Percentiles rank a stretch among this genome's conserved stretches.
Conservation (phyloP, 1,140 invertebrate genomes). For the Aphidius gifuensis region DNA sequence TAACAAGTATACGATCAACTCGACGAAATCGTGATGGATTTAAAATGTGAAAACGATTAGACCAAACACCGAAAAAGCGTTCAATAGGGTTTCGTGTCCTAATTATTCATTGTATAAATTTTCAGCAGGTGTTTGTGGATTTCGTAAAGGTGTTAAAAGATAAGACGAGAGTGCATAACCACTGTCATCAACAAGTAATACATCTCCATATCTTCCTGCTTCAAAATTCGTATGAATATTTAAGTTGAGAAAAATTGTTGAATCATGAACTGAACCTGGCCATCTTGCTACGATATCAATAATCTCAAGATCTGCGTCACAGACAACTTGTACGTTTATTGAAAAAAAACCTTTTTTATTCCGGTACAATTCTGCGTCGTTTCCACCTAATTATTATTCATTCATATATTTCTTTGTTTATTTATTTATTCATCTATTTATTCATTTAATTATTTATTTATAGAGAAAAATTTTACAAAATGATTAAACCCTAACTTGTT, state of each 20-base stretch:
- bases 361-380: constrained; percentile 45
- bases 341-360: constrained; percentile 51
- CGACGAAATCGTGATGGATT: constrained; percentile 32
- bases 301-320: constrained; percentile 39
- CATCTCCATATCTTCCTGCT: too few species aligned
- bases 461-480: constrained; percentile 19
- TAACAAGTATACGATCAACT: constrained; percentile 28
- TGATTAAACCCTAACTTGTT: constrained; percentile 37
- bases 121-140: constrained; percentile 33
- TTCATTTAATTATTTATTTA: too few species aligned
- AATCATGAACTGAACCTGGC: constrained; percentile 45
- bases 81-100: constrained; percentile 46
- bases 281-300: constrained; percentile 46
- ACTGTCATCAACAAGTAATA: constrained; percentile 39
- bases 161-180: constrained; percentile 31
- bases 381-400: constrained; percentile 38
- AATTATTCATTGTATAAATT: constrained; percentile 45
- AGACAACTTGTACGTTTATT: constrained; percentile 46
- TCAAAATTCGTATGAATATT: constrained; percentile 29
- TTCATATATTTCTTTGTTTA: too few species aligned
- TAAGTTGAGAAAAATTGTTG: constrained; percentile 22
- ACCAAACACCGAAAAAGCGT: constrained; percentile 45
- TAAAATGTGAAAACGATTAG: constrained; percentile 52
- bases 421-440: too few species aligned
- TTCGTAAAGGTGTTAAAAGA: constrained; percentile 34